Conservation (phyloP, 2,113 vertebrate species). For the Montifringilla adamsi region DNA sequence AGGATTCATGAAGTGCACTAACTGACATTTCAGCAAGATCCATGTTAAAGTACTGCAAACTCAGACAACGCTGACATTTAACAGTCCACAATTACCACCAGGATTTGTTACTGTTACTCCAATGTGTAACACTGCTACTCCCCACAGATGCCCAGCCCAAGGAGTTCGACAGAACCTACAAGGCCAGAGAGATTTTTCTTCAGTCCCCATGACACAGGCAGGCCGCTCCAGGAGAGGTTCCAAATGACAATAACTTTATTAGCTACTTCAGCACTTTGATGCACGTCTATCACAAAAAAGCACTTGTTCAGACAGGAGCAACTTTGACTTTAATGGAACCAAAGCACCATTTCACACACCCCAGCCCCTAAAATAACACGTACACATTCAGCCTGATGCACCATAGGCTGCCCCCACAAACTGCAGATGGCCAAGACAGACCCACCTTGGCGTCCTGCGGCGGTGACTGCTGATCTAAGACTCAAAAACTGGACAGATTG, state of each 20-base stretch:
- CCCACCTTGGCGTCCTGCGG: neutral
- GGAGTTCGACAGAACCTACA: neutral
- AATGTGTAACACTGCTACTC: neutral
- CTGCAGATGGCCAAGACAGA: neutral
- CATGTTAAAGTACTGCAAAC: neutral
- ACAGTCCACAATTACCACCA: neutral
- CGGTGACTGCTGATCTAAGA: neutral
- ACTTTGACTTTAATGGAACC: neutral
- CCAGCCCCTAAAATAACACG: neutral
- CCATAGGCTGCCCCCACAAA: neutral
- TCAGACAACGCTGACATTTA: neutral
- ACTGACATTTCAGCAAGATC: neutral
- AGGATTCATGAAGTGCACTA: neutral
- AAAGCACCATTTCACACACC: neutral
- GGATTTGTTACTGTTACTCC: neutral
- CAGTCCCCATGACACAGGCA: neutral
- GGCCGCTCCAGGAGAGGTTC: neutral
- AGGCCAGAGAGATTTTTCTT: neutral
- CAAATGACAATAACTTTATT: neutral
- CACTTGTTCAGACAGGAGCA: neutral
- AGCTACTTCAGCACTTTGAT: neutral
- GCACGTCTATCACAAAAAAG: neutral
- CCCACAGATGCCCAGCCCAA: neutral
- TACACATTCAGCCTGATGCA: neutral
- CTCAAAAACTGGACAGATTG: neutral